Evolutionary conservation across 2,797 vertebrate genomes (phyloP), one percentile per base, ranked within the genome.

Genomic region (Neomorphus geoffroyi): DNA sequence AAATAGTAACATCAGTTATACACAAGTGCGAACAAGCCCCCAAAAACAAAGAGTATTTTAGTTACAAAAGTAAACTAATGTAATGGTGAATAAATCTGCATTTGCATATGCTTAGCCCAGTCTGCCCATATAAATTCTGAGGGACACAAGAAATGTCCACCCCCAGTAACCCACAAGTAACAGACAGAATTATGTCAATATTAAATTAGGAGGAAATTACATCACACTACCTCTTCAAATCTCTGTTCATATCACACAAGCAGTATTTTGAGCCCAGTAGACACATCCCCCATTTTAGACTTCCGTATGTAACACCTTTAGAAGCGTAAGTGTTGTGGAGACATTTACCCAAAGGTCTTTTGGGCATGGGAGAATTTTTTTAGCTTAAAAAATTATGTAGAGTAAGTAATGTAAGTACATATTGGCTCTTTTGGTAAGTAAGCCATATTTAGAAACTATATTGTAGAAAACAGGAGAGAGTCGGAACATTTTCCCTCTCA

Each of bases 241-340:
- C 33, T 77, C 32, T 77, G 2, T 53, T 74, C 41, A 23, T 37
- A 28, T 90, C 16, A 30, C 33, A 23, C 39, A 51, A 51, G 24
- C 35, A 43, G 9, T 56, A 22, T 62, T 90, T 41, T 37, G 30
- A 62, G 23, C 19, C 27, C 48, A 27, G 21, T 15, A 69, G 57
- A 74, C 33, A 13, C 15, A 19, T 46, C n/a, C 28, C 81, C 11
- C 7, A 1, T 35, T 71, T 62, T 51, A 70, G 57, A 32, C 13
- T 67, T 45, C 23, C 12, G 14, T n/a, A 18, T 1, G 3, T 15
- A 19, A 19, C 50, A 18, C 48, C 30, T 61, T 67, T 27, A 51
- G 32, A 23, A 61, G 26, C 4, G 0, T 11, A 41, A 79, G 7
- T 23, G 5, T 39, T 35, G 28, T 3, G 5, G 15, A 71, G n/a